Evolutionary conservation across 2,113 vertebrate genomes (phyloP).

Genomic region (Picathartes gymnocephalus): DNA sequence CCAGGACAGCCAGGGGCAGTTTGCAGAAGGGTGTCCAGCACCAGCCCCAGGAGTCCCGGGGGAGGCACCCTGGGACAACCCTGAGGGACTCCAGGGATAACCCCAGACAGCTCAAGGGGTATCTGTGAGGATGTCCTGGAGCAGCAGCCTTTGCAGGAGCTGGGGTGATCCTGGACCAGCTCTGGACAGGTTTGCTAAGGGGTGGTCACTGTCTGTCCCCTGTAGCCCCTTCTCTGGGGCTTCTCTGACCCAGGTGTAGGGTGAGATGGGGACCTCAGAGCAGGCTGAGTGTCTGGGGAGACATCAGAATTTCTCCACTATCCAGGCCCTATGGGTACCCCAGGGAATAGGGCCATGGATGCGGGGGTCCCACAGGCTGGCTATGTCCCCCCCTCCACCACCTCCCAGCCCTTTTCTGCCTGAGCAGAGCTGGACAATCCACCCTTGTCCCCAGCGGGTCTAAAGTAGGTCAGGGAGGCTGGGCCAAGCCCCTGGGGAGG

Average conservation of each 20-base stretch:
- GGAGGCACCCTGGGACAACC: not conserved
- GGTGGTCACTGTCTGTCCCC: not conserved
- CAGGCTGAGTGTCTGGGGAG: not conserved
- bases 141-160: not conserved
- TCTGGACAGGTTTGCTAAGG: not conserved
- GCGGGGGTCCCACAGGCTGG: accelerated
- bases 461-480: conserved; percentile 57
- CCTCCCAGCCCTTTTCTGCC: conserved; percentile 31
- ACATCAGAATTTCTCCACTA: not conserved
- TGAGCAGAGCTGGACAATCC: conserved; percentile 34
- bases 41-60: accelerated
- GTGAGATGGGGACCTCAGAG: not conserved
- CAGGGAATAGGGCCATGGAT: accelerated
- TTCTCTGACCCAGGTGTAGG: not conserved
- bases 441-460: not conserved
- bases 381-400: accelerated
- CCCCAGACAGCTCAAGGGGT: not conserved
- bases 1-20: not conserved
- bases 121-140: not conserved
- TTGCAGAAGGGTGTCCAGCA: not conserved
- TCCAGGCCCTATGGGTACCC: not conserved
- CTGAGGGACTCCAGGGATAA: not conserved
- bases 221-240: not conserved
- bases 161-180: not conserved
- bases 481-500: not conserved